Percentiles rank a stretch among this genome's conserved stretches.
Conservation (phyloP, 2,888 invertebrate genomes). For the Acleris literana region DNA sequence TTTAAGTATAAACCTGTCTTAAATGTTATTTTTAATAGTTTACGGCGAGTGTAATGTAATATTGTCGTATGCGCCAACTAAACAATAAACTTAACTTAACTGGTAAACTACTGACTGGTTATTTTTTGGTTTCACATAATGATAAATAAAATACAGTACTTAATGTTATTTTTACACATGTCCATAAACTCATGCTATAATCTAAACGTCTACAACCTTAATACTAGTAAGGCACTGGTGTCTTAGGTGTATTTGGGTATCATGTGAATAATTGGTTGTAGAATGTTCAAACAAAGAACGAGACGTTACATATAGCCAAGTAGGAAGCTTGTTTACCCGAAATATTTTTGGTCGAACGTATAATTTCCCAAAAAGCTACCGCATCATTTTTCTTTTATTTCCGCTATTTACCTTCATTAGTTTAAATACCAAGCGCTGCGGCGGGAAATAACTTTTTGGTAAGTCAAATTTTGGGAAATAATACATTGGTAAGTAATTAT, state of each 20-base stretch:
- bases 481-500: too few species aligned
- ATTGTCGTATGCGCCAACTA: constrained; percentile 21
- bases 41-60: constrained; percentile 5
- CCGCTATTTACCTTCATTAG: too few species aligned
- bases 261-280: constrained; percentile 35
- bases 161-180: constrained; percentile 11
- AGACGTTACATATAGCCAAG: neutral
- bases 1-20: too few species aligned
- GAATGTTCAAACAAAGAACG: neutral
- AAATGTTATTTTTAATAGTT: too few species aligned
- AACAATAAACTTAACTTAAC: constrained; percentile 23
- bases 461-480: too few species aligned
- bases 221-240: constrained; percentile 66
- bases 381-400: too few species aligned
- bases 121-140: constrained; percentile 30
- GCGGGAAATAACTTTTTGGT: too few species aligned
- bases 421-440: too few species aligned
- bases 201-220: constrained; percentile 53
- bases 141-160: constrained; percentile 27
- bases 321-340: neutral
- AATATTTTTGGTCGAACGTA: too few species aligned
- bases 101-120: constrained; percentile 30
- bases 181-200: constrained; percentile 31
- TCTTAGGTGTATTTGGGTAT: constrained; percentile 57
- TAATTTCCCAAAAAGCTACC: too few species aligned